Percentiles rank a stretch among this genome's conserved stretches.
Evolutionary conservation across 2,888 invertebrate species (phyloP).

Genomic region (Muschampia plurimacula): DNA sequence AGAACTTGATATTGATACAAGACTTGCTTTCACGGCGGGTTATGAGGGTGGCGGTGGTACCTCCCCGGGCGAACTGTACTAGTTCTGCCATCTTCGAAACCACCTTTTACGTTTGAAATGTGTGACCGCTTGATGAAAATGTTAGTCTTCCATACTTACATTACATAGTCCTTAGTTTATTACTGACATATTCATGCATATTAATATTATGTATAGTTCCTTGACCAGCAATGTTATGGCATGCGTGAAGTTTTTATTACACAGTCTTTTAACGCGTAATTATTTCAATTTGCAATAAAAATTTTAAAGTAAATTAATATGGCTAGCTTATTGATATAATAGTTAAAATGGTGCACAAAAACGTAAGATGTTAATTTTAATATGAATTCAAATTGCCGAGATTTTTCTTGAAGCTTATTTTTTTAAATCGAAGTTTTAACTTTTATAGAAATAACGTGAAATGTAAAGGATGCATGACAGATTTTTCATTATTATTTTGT

Average conservation of each 20-base stretch:
- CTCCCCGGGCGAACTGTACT: too few species aligned
- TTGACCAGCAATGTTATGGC: constrained; percentile 7
- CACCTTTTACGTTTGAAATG: not conserved
- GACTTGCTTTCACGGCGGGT: too few species aligned
- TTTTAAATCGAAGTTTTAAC: too few species aligned
- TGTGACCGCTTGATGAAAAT: not conserved
- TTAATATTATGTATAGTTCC: constrained; percentile 1
- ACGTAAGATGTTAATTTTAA: not conserved
- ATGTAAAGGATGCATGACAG: too few species aligned
- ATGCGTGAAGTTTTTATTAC: constrained; percentile 10
- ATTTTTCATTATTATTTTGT: too few species aligned
- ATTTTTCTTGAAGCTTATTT: not conserved
- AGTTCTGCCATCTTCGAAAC: too few species aligned
- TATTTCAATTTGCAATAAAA: constrained; percentile 8
- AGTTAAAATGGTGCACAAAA: not conserved
- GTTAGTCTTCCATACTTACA: not conserved
- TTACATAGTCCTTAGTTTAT: not conserved
- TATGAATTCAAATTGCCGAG: not conserved
- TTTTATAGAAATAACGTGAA: too few species aligned
- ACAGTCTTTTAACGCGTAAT: constrained; percentile 19
- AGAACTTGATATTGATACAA: not conserved
- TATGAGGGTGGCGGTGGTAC: too few species aligned
- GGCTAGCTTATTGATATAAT: not conserved
- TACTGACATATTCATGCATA: constrained; percentile 15
- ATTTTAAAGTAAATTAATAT: not conserved